These are phyloP conservation scores for Ammodytes dubius DNA, from an alignment of 2,113 vertebrate species.

Conservation along the genomic window DNA sequence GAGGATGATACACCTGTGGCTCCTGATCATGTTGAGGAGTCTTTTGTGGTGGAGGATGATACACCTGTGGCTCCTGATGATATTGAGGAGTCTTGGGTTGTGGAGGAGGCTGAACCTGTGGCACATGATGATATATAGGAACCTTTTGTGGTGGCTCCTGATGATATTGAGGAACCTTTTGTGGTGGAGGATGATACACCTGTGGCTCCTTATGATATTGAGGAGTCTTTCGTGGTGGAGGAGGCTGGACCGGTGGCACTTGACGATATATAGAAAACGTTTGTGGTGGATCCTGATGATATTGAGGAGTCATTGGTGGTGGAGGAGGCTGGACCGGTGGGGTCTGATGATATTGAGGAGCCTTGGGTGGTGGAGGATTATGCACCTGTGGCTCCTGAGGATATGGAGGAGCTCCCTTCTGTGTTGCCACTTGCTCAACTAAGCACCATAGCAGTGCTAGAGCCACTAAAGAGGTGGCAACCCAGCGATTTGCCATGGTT, in stretches of 20 bases:
- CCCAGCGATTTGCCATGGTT: conserved; percentile 59
- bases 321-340: not conserved
- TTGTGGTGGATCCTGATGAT: not conserved
- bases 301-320: not conserved
- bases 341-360: not conserved
- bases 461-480: conserved; percentile 40
- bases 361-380: not conserved
- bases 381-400: not conserved
- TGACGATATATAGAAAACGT: not conserved
- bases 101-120: no score
- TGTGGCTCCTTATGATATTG: not conserved
- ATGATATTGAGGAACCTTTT: not conserved
- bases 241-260: not conserved
- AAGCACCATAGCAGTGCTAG: conserved; percentile 57
- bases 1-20: no score
- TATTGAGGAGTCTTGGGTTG: not conserved
- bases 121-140: not conserved
- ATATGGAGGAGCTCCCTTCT: not conserved
- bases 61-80: not conserved
- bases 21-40: no score
- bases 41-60: no score
- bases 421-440: conserved; percentile 33
- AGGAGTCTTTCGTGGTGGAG: not conserved
- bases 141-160: not conserved
- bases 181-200: not conserved